phyloP scores from a whole-genome alignment of 1,140 invertebrate genomes.

The Manduca sexta region DNA sequence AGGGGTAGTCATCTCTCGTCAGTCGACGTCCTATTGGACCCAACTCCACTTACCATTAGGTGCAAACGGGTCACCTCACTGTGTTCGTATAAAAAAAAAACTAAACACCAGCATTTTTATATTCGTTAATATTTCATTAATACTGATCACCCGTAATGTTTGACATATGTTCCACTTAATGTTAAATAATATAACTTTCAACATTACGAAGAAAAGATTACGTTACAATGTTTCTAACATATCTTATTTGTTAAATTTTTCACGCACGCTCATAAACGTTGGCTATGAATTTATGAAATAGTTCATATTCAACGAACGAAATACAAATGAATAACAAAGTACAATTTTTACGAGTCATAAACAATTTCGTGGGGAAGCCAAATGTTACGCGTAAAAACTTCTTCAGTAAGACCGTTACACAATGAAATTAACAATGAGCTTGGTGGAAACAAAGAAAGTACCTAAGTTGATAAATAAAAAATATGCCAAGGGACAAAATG shows the following conservation, averaged over 20 bases:
- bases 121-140: too few species aligned
- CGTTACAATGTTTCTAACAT: too few species aligned
- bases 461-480: conserved; percentile 37
- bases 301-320: conserved; percentile 2
- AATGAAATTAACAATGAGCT: conserved; percentile 42
- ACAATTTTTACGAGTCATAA: conserved; percentile 28
- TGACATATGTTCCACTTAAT: too few species aligned
- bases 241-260: neutral
- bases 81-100: too few species aligned
- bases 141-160: too few species aligned
- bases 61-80: too few species aligned
- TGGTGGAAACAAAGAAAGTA: conserved; percentile 30
- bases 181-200: too few species aligned
- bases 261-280: neutral
- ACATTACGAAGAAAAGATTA: too few species aligned
- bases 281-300: conserved; percentile 1
- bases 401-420: conserved; percentile 27
- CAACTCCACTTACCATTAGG: too few species aligned
- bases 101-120: too few species aligned
- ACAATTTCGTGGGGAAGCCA: conserved; percentile 31
- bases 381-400: conserved; percentile 27
- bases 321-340: conserved; percentile 18
- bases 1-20: too few species aligned
- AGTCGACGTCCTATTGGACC: too few species aligned
- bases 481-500: conserved; percentile 36